Evolutionary conservation across 37 sponge, comb jelly and placozoan genomes (phyloP).

Genomic region (Eunapius fragilis): DNA sequence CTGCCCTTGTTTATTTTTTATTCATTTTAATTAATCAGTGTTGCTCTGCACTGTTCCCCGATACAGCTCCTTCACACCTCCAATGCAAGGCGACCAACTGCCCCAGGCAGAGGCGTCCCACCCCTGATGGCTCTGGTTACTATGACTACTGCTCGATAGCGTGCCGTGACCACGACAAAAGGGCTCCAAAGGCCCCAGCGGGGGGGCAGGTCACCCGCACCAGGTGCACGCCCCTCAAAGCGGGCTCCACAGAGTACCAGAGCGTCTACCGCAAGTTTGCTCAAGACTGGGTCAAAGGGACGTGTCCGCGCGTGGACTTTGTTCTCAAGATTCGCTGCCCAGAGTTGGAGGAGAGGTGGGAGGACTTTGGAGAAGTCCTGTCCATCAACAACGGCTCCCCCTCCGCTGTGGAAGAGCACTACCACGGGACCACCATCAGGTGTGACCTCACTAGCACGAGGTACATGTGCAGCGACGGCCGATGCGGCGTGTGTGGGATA

Average conservation of each 20-base stretch:
- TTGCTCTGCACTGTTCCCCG: no score
- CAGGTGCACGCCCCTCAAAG: no score
- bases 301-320: conserved; percentile 18
- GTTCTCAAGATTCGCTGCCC: conserved; percentile 14
- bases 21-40: no score
- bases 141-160: conserved; percentile 39
- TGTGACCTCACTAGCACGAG: conserved; percentile 50
- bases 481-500: conserved; percentile 79
- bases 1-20: no score
- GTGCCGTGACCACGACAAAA: conserved; percentile 13
- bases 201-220: no score
- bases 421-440: conserved; percentile 75
- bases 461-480: conserved; percentile 33
- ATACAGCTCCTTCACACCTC: neutral
- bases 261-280: conserved; percentile 16
- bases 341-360: conserved; percentile 19
- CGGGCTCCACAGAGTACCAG: neutral
- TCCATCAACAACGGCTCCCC: neutral
- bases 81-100: conserved; percentile 38
- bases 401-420: conserved; percentile 49
- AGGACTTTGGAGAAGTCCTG: conserved; percentile 7
- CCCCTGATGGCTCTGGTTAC: neutral
- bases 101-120: neutral
- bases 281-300: conserved; percentile 31
- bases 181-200: no score